Conservation (phyloP, 2,797 vertebrate species). For the Euphonia xanthogaster region DNA sequence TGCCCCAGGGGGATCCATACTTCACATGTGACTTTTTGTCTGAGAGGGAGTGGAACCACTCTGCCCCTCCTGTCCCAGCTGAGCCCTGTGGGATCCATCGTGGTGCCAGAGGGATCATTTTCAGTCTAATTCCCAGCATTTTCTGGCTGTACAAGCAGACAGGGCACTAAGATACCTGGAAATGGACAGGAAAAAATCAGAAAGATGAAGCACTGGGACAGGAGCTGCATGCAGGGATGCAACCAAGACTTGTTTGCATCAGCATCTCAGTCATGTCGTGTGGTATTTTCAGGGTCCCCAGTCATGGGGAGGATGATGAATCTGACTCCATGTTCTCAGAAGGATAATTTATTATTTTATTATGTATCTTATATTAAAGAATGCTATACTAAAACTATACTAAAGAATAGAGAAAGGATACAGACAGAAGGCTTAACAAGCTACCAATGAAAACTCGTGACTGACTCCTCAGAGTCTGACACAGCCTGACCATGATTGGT, state of each 20-base stretch:
- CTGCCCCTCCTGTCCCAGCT: not conserved
- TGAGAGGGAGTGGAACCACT: not conserved
- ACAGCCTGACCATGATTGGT: not conserved
- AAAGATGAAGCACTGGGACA: not conserved
- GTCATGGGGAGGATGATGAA: accelerated
- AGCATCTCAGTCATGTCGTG: not conserved
- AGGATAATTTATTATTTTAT: not conserved
- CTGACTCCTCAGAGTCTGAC: not conserved
- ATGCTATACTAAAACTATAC: not conserved
- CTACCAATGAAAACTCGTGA: not conserved
- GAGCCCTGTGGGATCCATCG: not conserved
- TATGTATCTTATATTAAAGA: not conserved
- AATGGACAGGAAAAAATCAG: not conserved
- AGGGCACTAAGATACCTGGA: not conserved
- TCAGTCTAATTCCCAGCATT: not conserved
- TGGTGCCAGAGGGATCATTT: not conserved
- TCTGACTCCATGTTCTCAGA: not conserved
- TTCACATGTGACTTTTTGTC: not conserved
- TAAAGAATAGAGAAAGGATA: not conserved
- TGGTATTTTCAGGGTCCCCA: not conserved
- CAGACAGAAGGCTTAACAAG: not conserved
- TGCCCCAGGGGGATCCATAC: not conserved
- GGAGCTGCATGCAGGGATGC: not conserved
- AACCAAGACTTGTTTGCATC: not conserved
- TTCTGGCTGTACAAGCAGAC: not conserved